Percentiles rank a stretch among this genome's conserved stretches.
These are phyloP conservation scores for Sinelater perroti DNA, from an alignment of 2,888 invertebrate genomes.

Conservation along the genomic window DNA sequence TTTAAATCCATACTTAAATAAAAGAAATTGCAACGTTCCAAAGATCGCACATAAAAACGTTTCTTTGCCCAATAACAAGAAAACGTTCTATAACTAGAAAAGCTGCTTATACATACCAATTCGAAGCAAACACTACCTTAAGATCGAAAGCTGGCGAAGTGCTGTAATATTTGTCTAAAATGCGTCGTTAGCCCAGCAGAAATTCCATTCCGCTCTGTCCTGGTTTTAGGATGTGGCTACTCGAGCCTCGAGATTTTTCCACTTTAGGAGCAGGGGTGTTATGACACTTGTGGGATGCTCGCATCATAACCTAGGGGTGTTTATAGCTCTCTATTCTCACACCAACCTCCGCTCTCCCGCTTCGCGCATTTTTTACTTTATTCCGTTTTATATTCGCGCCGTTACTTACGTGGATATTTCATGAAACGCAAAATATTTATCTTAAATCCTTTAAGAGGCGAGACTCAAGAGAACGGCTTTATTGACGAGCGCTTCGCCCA, in stretches of 20 bases:
- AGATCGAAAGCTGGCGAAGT: slow-evolving; percentile 1
- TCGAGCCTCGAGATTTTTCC: slow-evolving; percentile 38
- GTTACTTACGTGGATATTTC: slow-evolving; percentile 23
- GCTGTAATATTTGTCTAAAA: slow-evolving; percentile 30
- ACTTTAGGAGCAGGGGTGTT: slow-evolving; percentile 39
- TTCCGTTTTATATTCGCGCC: slow-evolving; percentile 14
- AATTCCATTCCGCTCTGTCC: slow-evolving; percentile 33
- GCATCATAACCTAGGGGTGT: slow-evolving; percentile 40
- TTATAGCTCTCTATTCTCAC: slow-evolving; percentile 36
- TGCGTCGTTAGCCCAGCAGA: slow-evolving; percentile 25
- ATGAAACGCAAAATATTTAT: slow-evolving; percentile 32
- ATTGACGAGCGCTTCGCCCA: too few relatives aligned
- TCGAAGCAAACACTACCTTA: slow-evolving; percentile 1
- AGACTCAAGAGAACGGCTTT: slow-evolving; percentile 13
- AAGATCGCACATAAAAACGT: too few relatives aligned
- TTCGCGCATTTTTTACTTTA: slow-evolving; percentile 31
- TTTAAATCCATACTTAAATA: too few relatives aligned
- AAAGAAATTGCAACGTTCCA: too few relatives aligned
- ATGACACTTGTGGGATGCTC: slow-evolving; percentile 41
- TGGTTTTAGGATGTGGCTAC: slow-evolving; percentile 37
- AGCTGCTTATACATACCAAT: too few relatives aligned
- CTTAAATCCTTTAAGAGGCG: slow-evolving; percentile 20
- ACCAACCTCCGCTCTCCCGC: slow-evolving; percentile 21
- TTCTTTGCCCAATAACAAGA: too few relatives aligned
- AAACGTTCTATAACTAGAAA: too few relatives aligned